Evolutionary conservation across 2,797 vertebrate genomes (phyloP).

Genomic region (Squalus acanthias): DNA sequence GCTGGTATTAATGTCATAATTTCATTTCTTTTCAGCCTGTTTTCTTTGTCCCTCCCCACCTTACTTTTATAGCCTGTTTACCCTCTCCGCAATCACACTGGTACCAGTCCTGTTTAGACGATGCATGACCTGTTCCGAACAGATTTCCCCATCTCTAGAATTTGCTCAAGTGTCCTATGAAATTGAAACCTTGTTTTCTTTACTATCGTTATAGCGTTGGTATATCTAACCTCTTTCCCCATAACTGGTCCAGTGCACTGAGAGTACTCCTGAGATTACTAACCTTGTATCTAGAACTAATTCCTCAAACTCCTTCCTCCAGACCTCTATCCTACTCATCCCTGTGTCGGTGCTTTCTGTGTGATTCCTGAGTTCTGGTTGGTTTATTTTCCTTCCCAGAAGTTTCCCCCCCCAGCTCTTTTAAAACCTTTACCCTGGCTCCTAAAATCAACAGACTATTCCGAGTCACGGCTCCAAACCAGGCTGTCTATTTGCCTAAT

Average conservation of each 20-base stretch:
- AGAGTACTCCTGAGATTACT: neutral
- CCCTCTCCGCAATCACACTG: neutral
- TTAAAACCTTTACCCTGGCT: neutral
- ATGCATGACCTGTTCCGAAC: neutral
- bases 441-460: neutral
- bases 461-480: neutral
- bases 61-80: neutral
- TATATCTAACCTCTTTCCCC: neutral
- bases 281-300: neutral
- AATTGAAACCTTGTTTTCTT: neutral
- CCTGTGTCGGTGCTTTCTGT: neutral
- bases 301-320: neutral
- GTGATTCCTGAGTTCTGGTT: neutral
- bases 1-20: neutral
- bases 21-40: neutral
- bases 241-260: neutral
- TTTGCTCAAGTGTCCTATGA: neutral
- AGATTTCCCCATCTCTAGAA: neutral
- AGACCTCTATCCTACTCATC: neutral
- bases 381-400: neutral
- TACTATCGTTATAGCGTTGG: neutral
- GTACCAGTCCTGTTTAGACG: neutral
- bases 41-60: neutral
- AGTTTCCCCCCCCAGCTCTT: neutral
- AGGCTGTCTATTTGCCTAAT: neutral